Evolutionary conservation across 2,888 invertebrate species (phyloP).

Genomic region (Eristalis intricaria): DNA sequence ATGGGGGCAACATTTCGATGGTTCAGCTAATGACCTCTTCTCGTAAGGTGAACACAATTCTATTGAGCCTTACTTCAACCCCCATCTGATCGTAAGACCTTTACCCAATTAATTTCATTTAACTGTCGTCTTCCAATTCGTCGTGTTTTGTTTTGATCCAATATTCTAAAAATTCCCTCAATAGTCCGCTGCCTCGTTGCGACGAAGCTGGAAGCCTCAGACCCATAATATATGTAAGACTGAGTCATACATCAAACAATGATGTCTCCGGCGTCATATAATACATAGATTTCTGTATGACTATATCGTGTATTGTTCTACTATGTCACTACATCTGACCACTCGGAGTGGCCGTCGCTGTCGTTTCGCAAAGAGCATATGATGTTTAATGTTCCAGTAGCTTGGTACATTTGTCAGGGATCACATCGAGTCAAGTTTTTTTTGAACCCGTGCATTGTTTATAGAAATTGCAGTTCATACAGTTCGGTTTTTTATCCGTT

Average conservation of each 20-base stretch:
- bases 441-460: slow-evolving; percentile 5
- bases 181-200: slow-evolving; percentile 20
- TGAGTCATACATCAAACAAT: background rate
- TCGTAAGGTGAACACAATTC: slow-evolving; percentile 20
- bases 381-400: slow-evolving; percentile 40
- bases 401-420: slow-evolving; percentile 51
- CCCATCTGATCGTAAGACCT: slow-evolving; percentile 3
- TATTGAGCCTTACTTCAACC: slow-evolving; percentile 8
- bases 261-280: too few relatives aligned
- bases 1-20: slow-evolving; percentile 26
- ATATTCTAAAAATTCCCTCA: slow-evolving; percentile 46
- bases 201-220: background rate
- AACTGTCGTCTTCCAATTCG: slow-evolving; percentile 17
- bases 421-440: slow-evolving; percentile 15
- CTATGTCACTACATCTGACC: background rate
- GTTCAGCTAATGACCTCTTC: slow-evolving; percentile 4
- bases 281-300: background rate
- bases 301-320: background rate
- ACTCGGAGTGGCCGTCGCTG: background rate
- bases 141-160: slow-evolving; percentile 23
- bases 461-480: slow-evolving; percentile 3
- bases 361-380: slow-evolving; percentile 1
- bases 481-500: background rate
- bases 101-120: slow-evolving; percentile 33
- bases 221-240: background rate